Evolutionary conservation across 2,797 vertebrate species (phyloP).

Genomic region (Gobio occitaniae): DNA sequence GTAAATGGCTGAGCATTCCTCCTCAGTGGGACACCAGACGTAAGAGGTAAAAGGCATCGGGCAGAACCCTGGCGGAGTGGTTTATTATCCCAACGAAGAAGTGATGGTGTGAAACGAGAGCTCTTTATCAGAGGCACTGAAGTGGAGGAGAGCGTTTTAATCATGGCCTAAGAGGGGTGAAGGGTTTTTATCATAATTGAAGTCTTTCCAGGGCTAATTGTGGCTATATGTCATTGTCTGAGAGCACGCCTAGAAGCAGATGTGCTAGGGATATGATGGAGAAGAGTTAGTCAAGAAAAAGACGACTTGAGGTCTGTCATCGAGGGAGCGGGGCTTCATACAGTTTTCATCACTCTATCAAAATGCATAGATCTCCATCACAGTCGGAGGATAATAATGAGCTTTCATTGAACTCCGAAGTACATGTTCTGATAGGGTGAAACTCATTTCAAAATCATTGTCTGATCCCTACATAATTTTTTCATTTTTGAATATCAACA

Average conservation of each 20-base stretch:
- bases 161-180: slow-evolving; percentile 93
- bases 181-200: slow-evolving; percentile 95
- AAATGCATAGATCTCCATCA: slow-evolving; percentile 42
- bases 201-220: slow-evolving; percentile 93
- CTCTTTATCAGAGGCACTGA: slow-evolving; percentile 89
- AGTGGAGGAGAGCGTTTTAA: slow-evolving; percentile 87
- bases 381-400: slow-evolving; percentile 49
- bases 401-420: slow-evolving; percentile 54
- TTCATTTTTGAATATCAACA: not conserved
- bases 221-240: slow-evolving; percentile 93
- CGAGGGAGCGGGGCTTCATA: slow-evolving; percentile 27
- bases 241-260: slow-evolving; percentile 68
- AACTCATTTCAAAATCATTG: slow-evolving; percentile 24
- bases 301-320: slow-evolving; percentile 19
- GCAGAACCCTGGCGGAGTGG: slow-evolving; percentile 76
- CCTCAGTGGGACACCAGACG: slow-evolving; percentile 61
- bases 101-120: slow-evolving; percentile 92
- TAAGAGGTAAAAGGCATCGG: slow-evolving; percentile 76
- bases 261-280: slow-evolving; percentile 73
- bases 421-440: slow-evolving; percentile 26
- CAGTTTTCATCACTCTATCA: slow-evolving; percentile 45
- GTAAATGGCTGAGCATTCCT: slow-evolving; percentile 84
- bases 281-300: slow-evolving; percentile 70
- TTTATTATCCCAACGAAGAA: slow-evolving; percentile 86
- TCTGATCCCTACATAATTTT: not conserved